Evolutionary conservation across 2,888 invertebrate genomes (phyloP), one percentile per base, ranked within the genome.

Genomic region (Drosophila mulleri): DNA sequence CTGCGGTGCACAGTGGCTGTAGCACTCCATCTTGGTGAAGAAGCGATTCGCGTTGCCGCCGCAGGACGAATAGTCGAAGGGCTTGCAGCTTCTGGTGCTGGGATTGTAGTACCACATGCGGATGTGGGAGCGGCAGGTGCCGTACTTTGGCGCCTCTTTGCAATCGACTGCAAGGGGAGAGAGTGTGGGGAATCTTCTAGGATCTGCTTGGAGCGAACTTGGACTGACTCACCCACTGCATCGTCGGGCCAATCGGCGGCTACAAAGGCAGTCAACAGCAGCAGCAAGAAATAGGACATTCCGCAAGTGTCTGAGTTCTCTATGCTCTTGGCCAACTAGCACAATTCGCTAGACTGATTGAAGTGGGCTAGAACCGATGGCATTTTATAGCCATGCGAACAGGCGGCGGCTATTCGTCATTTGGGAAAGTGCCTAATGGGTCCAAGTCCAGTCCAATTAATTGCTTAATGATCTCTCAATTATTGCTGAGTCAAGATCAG

Each of bases 11-110:
- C 81, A 79, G 12, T 50, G 73, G 16, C 37, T n/a, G 20, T 52
- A n/a, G 45, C 79, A 79, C 5, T 70, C 62, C 2, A 0, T 0
- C 7, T 26, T 50, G 7, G 9, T 50, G 16, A 54, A 68, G 64
- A 79, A 79, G 4, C 62, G 62, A 50, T 79, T 79, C 0, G 2
- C 2, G 37, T 77, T 81, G 32, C 81, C 78, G 1, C 66, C 78
- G 9, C 81, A 79, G 32, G 41, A 41, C 1, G 79, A 81, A 9
- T 77, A 78, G 18, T 11, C 26, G 23, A 79, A 81, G 1, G 6
- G 14, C 1, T 8, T 32, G 50, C 66, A 68, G 1, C n/a, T 45
- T 2, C 9, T 45, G 12, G 14, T 0, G 3, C 16, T 3, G 9
- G 3, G 2, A 2, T 32, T 62, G 35, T 16, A 81, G 52, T 58